Conservation (phyloP, 2,888 invertebrate genomes). For the Pollenia labialis region DNA sequence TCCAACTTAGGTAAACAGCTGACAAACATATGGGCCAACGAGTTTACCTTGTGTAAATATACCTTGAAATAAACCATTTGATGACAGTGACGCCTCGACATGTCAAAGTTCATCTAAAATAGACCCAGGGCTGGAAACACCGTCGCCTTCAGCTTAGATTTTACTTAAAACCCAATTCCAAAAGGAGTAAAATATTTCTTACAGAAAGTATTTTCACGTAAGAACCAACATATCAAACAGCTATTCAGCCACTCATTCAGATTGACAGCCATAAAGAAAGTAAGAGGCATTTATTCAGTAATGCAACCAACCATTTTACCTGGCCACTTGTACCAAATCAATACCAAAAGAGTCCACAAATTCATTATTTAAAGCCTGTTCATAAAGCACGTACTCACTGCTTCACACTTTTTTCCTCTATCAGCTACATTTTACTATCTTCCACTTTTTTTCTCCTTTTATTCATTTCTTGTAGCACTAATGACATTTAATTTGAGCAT, state of each 20-base stretch:
- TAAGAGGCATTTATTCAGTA: constrained; percentile 17
- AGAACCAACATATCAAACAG: constrained; percentile 15
- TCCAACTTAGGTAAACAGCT: too few relatives aligned
- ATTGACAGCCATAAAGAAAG: not conserved
- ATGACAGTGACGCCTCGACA: too few relatives aligned
- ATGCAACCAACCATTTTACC: constrained; percentile 14
- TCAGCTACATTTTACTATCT: constrained; percentile 44
- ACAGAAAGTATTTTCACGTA: constrained; percentile 31
- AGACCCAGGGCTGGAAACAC: too few relatives aligned
- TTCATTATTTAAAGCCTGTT: not conserved
- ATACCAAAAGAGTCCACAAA: constrained; percentile 27
- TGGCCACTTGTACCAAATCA: constrained; percentile 42
- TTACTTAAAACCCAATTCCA: not conserved
- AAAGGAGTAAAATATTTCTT: not conserved
- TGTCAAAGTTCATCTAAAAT: too few relatives aligned
- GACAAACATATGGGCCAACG: too few relatives aligned
- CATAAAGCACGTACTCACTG: constrained; percentile 66
- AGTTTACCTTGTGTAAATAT: too few relatives aligned
- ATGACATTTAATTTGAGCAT: constrained; percentile 67
- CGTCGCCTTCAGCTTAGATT: too few relatives aligned
- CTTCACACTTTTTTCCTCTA: constrained; percentile 55
- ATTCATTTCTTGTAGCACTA: constrained; percentile 46
- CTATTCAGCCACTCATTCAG: constrained; percentile 19
- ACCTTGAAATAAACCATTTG: too few relatives aligned
- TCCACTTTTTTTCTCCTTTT: not conserved